Evolutionary conservation across 2,113 vertebrate genomes (phyloP).

Genomic region (Corythornis cristatus): DNA sequence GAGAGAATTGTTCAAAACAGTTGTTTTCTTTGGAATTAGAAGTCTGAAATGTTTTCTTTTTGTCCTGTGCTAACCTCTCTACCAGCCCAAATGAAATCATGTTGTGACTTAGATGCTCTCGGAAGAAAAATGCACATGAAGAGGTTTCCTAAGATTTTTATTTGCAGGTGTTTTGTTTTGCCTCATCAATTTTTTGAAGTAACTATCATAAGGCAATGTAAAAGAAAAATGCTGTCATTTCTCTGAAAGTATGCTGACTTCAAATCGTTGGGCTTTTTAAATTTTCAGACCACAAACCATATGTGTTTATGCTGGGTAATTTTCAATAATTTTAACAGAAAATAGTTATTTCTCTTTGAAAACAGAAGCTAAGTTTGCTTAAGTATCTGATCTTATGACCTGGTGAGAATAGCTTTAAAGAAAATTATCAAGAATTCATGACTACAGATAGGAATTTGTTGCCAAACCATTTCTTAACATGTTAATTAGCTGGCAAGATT

Average conservation of each 20-base stretch:
- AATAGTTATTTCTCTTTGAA: not conserved
- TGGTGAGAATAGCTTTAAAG: not conserved
- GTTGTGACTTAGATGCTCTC: not conserved
- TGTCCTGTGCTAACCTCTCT: not conserved
- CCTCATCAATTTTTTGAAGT: not conserved
- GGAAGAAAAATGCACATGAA: not conserved
- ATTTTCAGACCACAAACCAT: not conserved
- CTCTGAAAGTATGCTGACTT: not conserved
- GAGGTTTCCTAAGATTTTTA: not conserved
- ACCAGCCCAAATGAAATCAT: not conserved
- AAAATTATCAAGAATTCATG: not conserved
- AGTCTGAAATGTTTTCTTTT: not conserved
- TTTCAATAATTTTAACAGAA: not conserved
- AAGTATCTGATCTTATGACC: not conserved
- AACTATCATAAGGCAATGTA: not conserved
- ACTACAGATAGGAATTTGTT: not conserved
- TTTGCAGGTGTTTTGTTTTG: not conserved
- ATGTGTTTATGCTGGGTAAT: not conserved
- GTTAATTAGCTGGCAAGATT: slow-evolving; percentile 11
- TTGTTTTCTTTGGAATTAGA: not conserved
- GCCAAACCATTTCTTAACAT: not conserved
- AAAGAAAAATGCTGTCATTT: not conserved
- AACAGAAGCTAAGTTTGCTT: not conserved
- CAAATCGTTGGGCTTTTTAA: not conserved
- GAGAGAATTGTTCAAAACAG: not conserved